Evolutionary conservation across 2,113 vertebrate genomes (phyloP), one percentile per base, ranked within the genome.

Genomic region (Psittacus erithacus): DNA sequence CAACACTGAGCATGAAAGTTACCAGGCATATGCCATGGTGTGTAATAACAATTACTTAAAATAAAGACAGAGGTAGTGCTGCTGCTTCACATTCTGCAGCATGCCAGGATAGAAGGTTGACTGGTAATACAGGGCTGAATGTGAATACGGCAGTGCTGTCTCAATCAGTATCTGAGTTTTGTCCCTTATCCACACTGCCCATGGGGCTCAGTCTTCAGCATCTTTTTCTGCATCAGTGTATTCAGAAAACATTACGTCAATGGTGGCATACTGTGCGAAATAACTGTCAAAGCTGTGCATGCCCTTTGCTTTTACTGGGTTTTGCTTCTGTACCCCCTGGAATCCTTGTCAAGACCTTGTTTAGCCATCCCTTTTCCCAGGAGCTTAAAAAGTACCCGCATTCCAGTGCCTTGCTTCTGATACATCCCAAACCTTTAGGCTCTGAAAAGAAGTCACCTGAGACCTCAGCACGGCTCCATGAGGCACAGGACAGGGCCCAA

Each of bases 261-360:
- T 65, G 35, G 68, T 84, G 47, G 13, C 0, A 0, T 10, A 15
- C 16, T 1, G 0, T 31, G 27, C 71, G 50, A 53, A 64, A 14
- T 7, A 55, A 39, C 73, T 47, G 41, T 17, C 81, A 47, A 31
- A 77, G 8, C 3, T 55, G 41, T 9, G 11, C 71, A 68, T 89
- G 38, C 28, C 23, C n/a, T 71, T 52, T 69, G 63, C 44, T 50
- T 41, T 76, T 71, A 35, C 43, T 38, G 18, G 11, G 5, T 64
- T 92, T 88, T 75, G 67, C 2, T 76, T 17, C 76, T 64, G 5
- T 73, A 33, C 28, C 73, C 53, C 22, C 35, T 0, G 0, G 19
- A 27, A 50, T 64, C 33, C 27, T 52, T 50, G 29, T 64, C 52
- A 39, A 73, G 27, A 60, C 10, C 17, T 79, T 55, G 29, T 55